Percentiles rank a stretch among this genome's conserved stretches.
phyloP scores from a whole-genome alignment of 2,888 invertebrate genomes.

The Brachyopa scutellaris region DNA sequence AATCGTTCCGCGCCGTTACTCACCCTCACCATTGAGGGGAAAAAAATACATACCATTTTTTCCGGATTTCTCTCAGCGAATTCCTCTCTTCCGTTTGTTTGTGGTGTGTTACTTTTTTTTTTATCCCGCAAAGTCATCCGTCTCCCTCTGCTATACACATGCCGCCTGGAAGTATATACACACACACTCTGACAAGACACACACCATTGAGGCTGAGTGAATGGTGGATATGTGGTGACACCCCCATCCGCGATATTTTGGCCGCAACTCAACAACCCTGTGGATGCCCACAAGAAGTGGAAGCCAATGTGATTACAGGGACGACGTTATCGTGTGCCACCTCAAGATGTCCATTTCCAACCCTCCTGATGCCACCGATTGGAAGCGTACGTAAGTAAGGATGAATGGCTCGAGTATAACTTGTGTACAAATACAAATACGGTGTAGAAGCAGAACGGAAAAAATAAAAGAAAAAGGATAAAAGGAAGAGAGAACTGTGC shows the following conservation, averaged over 20 bases:
- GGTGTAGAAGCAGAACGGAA: not conserved
- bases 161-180: not conserved
- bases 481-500: slow-evolving; percentile 59
- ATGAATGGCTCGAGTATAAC: slow-evolving; percentile 27
- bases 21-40: slow-evolving; percentile 26
- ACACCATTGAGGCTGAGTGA: slow-evolving; percentile 48
- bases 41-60: slow-evolving; percentile 17
- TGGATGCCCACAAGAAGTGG: slow-evolving; percentile 78
- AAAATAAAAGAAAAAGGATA: slow-evolving; percentile 13
- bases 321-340: slow-evolving; percentile 71
- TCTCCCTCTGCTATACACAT: slow-evolving; percentile 37
- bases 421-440: not conserved
- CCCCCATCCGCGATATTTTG: slow-evolving; percentile 75
- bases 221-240: slow-evolving; percentile 75
- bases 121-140: slow-evolving; percentile 5
- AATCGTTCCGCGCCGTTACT: slow-evolving; percentile 20
- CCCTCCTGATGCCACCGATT: slow-evolving; percentile 46
- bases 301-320: slow-evolving; percentile 71
- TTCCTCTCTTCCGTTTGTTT: slow-evolving; percentile 27
- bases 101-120: slow-evolving; percentile 23
- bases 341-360: slow-evolving; percentile 70
- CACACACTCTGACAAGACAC: slow-evolving; percentile 13
- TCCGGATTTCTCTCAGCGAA: not conserved
- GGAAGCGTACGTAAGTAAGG: slow-evolving; percentile 31
- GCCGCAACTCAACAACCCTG: slow-evolving; percentile 78